Base-by-base conservation (phyloP, 2,113 vertebrate species). In the Neomonachus schauinslandi region DNA sequence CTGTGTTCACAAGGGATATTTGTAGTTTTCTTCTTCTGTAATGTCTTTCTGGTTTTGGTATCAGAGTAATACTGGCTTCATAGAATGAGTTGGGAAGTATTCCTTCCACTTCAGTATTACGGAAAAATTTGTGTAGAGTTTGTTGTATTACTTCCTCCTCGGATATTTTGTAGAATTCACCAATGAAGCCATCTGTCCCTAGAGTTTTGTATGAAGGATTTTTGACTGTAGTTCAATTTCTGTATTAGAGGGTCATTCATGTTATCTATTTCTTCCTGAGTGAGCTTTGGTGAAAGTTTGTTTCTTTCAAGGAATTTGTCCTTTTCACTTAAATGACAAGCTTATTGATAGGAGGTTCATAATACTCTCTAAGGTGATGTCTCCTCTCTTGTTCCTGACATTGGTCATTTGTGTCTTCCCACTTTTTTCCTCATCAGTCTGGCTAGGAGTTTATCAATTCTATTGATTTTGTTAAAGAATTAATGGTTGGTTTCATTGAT, bases 111-210 rank as follows among this genome's bases (percentile, higher is more conserved):
- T 94, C 6, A 57, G 26, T 91, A 72, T 80, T 76, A 91, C 55
- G 11, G 49, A 88, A 91, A 83, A 61, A 39, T 19, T 79, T 91
- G 22, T 67, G 13, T 93, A 55, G 55, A 72, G 21, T 95, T 93
- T 67, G 5, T 93, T 67, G 5, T 94, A 46, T 90, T 91, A 55
- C 81, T 87, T 84, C 24, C 14, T 81, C 65, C 55, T 92, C 14
- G 88, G 22, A 49, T 94, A 55, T 79, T 94, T 95, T 61, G 49
- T 93, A 85, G 84, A 91, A 92, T 90, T 90, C 13, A 84, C 49
- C 16, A 93, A 7, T 72, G 42, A 97, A 92, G 42, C 10, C 24
- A 21, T 95, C 86, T 80, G 13, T 46, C 19, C 21, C 24, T 89
- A n/a, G 26, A 46, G 5, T 86, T 97, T 16, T 92, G 18, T 93